A percentile compares a stretch with the other conserved stretches of the same genome.
phyloP scores from a whole-genome alignment of 2,888 invertebrate species.

The Furcula furcula region DNA sequence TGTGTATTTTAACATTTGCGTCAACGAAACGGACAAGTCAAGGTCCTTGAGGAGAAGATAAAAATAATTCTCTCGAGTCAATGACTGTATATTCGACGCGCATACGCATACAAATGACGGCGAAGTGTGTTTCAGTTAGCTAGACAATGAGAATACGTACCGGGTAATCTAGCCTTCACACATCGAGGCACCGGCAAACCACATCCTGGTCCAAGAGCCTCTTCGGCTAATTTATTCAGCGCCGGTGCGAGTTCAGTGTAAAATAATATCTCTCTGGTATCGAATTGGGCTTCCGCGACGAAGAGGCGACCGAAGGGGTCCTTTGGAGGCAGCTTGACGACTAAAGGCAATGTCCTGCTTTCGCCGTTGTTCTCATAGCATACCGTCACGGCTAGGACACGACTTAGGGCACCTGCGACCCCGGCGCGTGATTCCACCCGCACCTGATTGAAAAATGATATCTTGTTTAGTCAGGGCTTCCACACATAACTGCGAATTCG shows the following conservation, averaged over 20 bases:
- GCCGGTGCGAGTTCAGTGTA: conserved; percentile 89
- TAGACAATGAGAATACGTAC: conserved; percentile 34
- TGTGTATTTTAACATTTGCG: too few species aligned
- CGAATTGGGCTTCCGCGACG: conserved; percentile 91
- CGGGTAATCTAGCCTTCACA: conserved; percentile 86
- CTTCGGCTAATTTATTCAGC: conserved; percentile 85
- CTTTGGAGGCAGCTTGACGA: conserved; percentile 89
- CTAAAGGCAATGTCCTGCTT: conserved; percentile 71
- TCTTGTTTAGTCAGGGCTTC: too few species aligned
- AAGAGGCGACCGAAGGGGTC: conserved; percentile 91
- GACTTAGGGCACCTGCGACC: conserved; percentile 88
- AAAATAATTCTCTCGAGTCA: conserved; percentile 34
- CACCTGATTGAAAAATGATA: conserved; percentile 42
- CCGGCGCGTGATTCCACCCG: conserved; percentile 78
- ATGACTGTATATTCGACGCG: conserved; percentile 21
- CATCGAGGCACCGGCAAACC: conserved; percentile 81
- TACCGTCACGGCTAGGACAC: conserved; percentile 88
- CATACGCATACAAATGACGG: conserved; percentile 21
- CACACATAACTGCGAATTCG: too few species aligned
- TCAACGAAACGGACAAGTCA: conserved; percentile 1
- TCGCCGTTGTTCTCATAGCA: conserved; percentile 79
- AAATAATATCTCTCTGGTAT: conserved; percentile 90
- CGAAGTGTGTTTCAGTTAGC: not conserved
- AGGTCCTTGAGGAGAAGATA: conserved; percentile 29
- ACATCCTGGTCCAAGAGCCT: conserved; percentile 67